Percentiles rank a stretch among this genome's conserved stretches.
Conservation (phyloP, 2,797 vertebrate genomes). For the Squalus acanthias region DNA sequence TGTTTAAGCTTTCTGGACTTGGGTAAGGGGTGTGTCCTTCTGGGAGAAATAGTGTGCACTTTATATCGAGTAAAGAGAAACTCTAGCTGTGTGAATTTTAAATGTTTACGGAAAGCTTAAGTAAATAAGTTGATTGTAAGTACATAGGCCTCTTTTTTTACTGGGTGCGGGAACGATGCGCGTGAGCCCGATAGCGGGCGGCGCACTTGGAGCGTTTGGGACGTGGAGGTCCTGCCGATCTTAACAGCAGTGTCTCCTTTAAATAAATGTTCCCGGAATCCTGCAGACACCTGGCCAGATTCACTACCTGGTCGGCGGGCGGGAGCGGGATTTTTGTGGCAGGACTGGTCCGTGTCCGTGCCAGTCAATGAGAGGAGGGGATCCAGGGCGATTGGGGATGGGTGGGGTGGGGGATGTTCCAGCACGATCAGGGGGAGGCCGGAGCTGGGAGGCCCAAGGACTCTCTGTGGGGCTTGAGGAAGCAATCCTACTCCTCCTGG, state of each 20-base stretch:
- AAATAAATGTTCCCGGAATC: neutral
- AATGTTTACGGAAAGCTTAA: neutral
- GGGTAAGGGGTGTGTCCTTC: neutral
- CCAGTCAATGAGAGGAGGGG: no score
- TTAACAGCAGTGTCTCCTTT: neutral
- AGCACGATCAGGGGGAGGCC: no score
- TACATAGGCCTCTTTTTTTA: neutral
- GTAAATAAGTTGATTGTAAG: neutral
- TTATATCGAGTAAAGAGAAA: neutral
- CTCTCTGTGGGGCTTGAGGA: neutral
- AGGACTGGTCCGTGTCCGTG: no score
- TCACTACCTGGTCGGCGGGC: no score
- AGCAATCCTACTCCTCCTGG: neutral
- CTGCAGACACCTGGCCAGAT: neutral
- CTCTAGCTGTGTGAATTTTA: neutral
- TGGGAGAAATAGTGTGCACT: neutral
- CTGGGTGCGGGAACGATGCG: neutral
- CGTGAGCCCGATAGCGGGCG: neutral
- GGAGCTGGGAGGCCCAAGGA: no score
- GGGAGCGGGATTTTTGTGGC: no score
- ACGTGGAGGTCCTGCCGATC: neutral
- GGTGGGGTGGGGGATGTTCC: no score
- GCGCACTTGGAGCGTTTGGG: neutral
- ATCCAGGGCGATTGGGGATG: no score
- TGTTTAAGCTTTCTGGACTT: no score